Evolutionary conservation across 1,140 invertebrate species (phyloP), one percentile per base, ranked within the genome.

Genomic region (Zaprionus ghesquierei): DNA sequence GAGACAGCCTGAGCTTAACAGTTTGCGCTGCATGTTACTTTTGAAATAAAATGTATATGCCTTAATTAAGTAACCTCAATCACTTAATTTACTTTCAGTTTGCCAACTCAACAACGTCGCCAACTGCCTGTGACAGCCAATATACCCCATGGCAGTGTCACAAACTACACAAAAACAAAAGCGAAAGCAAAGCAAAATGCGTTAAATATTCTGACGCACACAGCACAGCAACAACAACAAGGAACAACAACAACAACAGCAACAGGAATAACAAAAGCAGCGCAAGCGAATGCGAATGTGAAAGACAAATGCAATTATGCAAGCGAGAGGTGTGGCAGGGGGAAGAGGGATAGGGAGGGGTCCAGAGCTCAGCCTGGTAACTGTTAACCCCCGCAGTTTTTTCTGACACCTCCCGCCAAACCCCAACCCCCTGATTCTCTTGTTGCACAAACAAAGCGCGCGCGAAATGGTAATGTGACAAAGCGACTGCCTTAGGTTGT

Each of bases 221-320:
- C 41, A 46, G 23, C 15, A 6, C 51, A 20, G 2, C 15, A 22
- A 27, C 51, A 51, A 27, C 20, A 50, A 50, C 23, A 50, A 50
- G 0, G 9, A 27, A 25, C 5, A 50, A 10, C 10, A 54, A 31
- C 35, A 35, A 58, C 10, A 58, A 4, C n/a, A 53, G 5, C 35
- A 49, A 23, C 44, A 49, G 12, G 10, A 8, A 56, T 5, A 44
- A 20, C 10, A 44, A 54, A 10, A 63, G 31, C 13, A 53, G 31
- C 25, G 23, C 69, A 31, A 69, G 73, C 50, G 56, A 60, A 58
- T 53, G 23, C 51, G 62, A 79, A 71, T 64, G 71, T 33, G 29
- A 64, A 76, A 84, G 72, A 72, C 80, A 79, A 84, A 79, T 79
- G 80, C 76, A 84, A 82, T 79, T 84, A 84, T 79, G 59, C 50